Percentiles rank a stretch among this genome's conserved stretches.
Conservation (phyloP, 2,888 invertebrate genomes). For the Baronia brevicornis region DNA sequence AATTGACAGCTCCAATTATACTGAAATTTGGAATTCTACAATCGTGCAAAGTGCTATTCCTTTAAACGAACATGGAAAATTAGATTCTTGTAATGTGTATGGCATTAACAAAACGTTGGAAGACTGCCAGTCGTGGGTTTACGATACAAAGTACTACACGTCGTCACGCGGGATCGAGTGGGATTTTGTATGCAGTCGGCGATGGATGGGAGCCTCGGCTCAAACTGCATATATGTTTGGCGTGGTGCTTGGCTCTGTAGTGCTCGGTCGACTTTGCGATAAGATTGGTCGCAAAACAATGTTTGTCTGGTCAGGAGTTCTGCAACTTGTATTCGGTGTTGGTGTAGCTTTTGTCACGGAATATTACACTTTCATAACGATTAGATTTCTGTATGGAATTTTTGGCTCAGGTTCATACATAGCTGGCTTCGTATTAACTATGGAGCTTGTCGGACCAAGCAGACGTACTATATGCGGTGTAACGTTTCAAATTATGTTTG, state of each 20-base stretch:
- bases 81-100: slow-evolving; percentile 79
- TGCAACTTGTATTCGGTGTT: slow-evolving; percentile 81
- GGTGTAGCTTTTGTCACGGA: slow-evolving; percentile 86
- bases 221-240: slow-evolving; percentile 90
- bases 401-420: slow-evolving; percentile 88
- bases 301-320: slow-evolving; percentile 83
- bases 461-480: slow-evolving; percentile 88
- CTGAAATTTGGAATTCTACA: slow-evolving; percentile 73
- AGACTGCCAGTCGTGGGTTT: slow-evolving; percentile 77
- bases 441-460: slow-evolving; percentile 89
- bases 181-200: slow-evolving; percentile 85
- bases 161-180: slow-evolving; percentile 87
- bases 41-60: slow-evolving; percentile 75
- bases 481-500: slow-evolving; percentile 86
- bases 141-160: slow-evolving; percentile 82
- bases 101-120: slow-evolving; percentile 48
- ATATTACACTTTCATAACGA: slow-evolving; percentile 80
- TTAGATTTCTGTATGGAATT: slow-evolving; percentile 84
- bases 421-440: slow-evolving; percentile 81
- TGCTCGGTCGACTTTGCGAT: slow-evolving; percentile 86
- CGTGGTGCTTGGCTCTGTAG: slow-evolving; percentile 85
- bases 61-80: slow-evolving; percentile 65
- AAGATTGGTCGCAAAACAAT: slow-evolving; percentile 86
- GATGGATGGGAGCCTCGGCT: slow-evolving; percentile 89
- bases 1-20: slow-evolving; percentile 69